Conservation (phyloP, 2,888 invertebrate species). For the Notodonta ziczac region DNA sequence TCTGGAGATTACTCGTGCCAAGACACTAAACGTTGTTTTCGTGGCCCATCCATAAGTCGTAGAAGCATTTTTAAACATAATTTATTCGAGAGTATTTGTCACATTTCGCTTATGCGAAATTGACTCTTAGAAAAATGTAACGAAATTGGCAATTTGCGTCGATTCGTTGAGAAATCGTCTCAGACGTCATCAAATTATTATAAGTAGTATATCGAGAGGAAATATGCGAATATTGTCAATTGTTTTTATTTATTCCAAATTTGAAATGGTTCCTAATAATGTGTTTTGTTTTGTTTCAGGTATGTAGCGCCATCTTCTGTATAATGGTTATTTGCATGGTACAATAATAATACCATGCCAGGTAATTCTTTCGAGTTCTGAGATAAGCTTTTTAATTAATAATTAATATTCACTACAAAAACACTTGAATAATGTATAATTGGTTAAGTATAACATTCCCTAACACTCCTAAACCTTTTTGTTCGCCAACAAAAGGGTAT, state of each 20-base stretch:
- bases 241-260: neutral
- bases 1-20: too few relatives aligned
- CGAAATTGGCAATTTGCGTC: constrained; percentile 43
- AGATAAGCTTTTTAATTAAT: too few relatives aligned
- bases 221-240: neutral
- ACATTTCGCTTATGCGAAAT: constrained; percentile 45
- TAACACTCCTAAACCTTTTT: neutral
- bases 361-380: too few relatives aligned
- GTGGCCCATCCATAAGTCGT: constrained; percentile 12
- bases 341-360: too few relatives aligned
- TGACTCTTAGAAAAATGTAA: constrained; percentile 42
- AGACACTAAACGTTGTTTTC: constrained; percentile 19
- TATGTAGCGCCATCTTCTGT: constrained; percentile 17
- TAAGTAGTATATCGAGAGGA: neutral
- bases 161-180: constrained; percentile 17
- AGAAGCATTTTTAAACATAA: constrained; percentile 36
- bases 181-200: constrained; percentile 4
- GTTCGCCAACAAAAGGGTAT: constrained; percentile 11
- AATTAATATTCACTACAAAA: too few relatives aligned
- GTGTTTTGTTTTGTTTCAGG: constrained; percentile 20
- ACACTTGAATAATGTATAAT: neutral
- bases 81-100: constrained; percentile 50
- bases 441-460: neutral
- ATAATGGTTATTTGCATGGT: too few relatives aligned
- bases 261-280: constrained; percentile 8